Evolutionary conservation across 2,888 invertebrate species (phyloP).

Genomic region (Lampropteryx suffumata): DNA sequence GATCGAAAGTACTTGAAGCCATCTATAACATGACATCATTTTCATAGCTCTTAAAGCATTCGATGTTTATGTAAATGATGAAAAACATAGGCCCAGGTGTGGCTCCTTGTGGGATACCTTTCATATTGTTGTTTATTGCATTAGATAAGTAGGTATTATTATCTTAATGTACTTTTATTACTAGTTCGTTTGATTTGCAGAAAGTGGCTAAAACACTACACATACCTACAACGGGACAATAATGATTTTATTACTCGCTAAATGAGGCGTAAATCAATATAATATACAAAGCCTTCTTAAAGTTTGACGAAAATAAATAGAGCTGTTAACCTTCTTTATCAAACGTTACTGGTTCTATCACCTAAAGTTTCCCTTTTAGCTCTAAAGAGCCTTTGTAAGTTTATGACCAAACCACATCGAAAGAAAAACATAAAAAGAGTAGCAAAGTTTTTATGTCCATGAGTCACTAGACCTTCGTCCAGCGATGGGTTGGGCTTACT

Average conservation of each 20-base stretch:
- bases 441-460: conserved; percentile 16
- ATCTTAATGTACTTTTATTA: too few relatives aligned
- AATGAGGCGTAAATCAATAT: neutral
- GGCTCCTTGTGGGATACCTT: neutral
- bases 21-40: neutral
- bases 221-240: neutral
- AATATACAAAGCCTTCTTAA: neutral
- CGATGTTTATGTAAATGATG: neutral
- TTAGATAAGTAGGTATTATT: too few relatives aligned
- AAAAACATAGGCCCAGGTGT: neutral
- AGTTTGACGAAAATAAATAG: too few relatives aligned
- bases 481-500: conserved; percentile 22
- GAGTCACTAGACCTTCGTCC: conserved; percentile 31
- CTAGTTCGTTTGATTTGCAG: too few relatives aligned
- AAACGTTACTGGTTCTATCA: too few relatives aligned
- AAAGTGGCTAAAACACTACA: too few relatives aligned
- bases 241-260: neutral
- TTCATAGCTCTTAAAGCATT: neutral
- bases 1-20: neutral
- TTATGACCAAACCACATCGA: conserved; percentile 1
- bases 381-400: neutral
- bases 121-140: neutral
- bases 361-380: too few relatives aligned
- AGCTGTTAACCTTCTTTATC: neutral
- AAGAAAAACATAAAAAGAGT: conserved; percentile 9